phyloP scores from a whole-genome alignment of 2,888 invertebrate species.

The Agrochola lota region DNA sequence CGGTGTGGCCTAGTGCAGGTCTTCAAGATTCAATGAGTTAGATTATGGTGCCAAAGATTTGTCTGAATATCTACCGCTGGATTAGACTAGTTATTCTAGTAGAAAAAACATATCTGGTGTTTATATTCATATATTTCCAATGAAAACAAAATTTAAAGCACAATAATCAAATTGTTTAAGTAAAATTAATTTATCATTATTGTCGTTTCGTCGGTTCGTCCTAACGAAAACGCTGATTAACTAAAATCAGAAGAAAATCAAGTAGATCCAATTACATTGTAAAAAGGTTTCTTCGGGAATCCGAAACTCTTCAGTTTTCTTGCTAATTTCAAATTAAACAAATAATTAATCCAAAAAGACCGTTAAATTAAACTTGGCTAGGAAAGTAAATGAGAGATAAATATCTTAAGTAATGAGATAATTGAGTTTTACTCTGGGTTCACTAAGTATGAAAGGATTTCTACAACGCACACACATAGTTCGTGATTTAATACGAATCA shows the following conservation, averaged over 20 bases:
- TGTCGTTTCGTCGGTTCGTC: background rate
- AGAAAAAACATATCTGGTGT: background rate
- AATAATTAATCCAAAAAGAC: conserved; percentile 34
- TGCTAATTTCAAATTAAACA: conserved; percentile 42
- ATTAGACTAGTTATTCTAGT: background rate
- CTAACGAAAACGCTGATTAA: conserved; percentile 22
- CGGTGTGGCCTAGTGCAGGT: background rate
- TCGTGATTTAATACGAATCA: background rate
- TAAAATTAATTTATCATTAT: conserved; percentile 6
- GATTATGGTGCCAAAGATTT: background rate
- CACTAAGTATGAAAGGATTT: background rate
- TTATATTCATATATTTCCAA: too few species aligned
- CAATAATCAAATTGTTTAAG: background rate
- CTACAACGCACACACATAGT: background rate
- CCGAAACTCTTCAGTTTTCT: conserved; percentile 45
- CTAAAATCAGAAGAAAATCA: conserved; percentile 41
- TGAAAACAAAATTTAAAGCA: background rate
- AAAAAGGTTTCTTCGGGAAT: conserved; percentile 43
- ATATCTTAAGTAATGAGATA: background rate
- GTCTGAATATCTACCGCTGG: background rate
- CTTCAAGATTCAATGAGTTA: background rate
- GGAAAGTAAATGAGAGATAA: conserved; percentile 10
- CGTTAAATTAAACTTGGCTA: conserved; percentile 10
- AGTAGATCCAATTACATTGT: conserved; percentile 46
- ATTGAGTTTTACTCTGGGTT: background rate